Evolutionary conservation across 2,888 invertebrate species (phyloP), one percentile per base, ranked within the genome.

Genomic region (Dorcus hopei): DNA sequence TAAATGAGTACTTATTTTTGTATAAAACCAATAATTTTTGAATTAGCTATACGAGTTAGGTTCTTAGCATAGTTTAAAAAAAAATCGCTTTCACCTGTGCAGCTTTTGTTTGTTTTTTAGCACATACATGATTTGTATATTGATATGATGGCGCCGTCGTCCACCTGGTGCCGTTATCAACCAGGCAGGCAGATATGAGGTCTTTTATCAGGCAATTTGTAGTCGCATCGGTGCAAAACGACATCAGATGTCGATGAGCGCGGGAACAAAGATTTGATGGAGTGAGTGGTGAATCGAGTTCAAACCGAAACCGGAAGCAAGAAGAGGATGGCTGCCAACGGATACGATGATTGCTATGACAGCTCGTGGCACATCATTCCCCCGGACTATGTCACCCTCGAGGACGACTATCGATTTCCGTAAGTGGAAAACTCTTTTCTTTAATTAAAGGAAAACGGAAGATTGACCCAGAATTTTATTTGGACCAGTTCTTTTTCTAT

Each of bases 331-430:
- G 82, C 83, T 77, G 82, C 79, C 54, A 84, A 82, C 70, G 74
- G 75, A 48, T 87, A 87, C 68, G 82, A 83, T 61, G 83, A 83
- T 57, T 87, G 85, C 70, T 84, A 84, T 72, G 89, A 89, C 70
- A 82, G 83, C 68, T 83, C 84, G 70, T 89, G 88, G 88, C 83
- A 87, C 59, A 83, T 87, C 66, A 84, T 87, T 66, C 88, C 88
- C 8, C 86, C 87, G 70, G 89, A 89, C 76, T 89, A 89, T 74
- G 83, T 85, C 42, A 81, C 80, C 62, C 74, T 83, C 78, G 89
- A 88, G 47, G 89, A 89, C 52, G 89, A 89, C 71, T 89, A 88
- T 75, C 82, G 87, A 43, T 85, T 85, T 72, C 80, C 84, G 86
- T 86, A 77, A 85, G 86, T 84, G 67, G 26, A 33, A 14, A 14